Conservation (phyloP, 2,797 vertebrate species). For the Scyliorhinus canicula region DNA sequence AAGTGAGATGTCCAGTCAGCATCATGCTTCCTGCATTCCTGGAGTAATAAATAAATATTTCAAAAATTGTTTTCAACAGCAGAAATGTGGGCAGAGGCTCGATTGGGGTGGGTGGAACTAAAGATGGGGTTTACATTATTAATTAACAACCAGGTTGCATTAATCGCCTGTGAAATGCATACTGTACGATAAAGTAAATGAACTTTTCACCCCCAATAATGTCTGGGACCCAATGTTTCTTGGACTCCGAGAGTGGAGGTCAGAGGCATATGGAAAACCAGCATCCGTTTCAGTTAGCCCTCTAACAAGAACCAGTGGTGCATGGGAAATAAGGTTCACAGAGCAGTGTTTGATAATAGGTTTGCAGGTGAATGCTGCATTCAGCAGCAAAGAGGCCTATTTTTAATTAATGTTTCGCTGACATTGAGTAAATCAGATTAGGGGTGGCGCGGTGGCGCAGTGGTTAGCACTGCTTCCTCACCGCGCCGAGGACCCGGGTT, state of each 20-base stretch:
- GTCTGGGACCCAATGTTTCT: not conserved
- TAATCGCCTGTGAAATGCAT: not conserved
- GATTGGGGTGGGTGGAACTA: not conserved
- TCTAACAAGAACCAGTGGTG: not conserved
- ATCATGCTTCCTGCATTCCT: conserved; percentile 5
- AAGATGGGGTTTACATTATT: not conserved
- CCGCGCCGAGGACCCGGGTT: too few relatives aligned
- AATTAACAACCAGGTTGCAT: not conserved
- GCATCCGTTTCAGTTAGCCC: not conserved
- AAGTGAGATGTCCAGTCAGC: conserved; percentile 26
- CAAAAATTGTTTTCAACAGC: not conserved
- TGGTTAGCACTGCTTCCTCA: too few relatives aligned
- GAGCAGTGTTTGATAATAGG: not conserved
- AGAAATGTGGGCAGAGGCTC: not conserved
- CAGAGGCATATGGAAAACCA: not conserved
- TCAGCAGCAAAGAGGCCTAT: not conserved
- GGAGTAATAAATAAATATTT: conserved; percentile 10
- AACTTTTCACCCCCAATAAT: not conserved
- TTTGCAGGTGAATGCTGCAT: not conserved
- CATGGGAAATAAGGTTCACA: not conserved
- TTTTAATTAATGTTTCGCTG: not conserved
- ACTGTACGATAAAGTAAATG: not conserved
- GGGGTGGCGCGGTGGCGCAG: too few relatives aligned
- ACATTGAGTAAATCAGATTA: conserved; percentile 1
- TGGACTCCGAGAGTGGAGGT: not conserved